These are phyloP conservation scores for Popillia japonica DNA, from an alignment of 1,140 invertebrate species.

Conservation along the genomic window DNA sequence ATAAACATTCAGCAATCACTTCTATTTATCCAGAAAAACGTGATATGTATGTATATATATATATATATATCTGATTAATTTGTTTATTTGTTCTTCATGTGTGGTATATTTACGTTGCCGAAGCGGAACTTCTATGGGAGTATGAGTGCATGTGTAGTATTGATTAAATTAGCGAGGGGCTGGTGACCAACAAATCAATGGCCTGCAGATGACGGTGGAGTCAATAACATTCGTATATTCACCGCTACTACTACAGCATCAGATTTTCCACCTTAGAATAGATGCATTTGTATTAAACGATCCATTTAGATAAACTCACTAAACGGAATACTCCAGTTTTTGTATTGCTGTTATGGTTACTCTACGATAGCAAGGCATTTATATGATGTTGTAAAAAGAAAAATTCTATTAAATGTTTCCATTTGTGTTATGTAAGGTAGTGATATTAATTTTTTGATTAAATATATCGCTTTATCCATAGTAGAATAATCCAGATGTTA, in stretches of 20 bases:
- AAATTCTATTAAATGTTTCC: no score
- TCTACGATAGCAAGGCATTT: no score
- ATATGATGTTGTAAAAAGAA: no score
- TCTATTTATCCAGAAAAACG: no score
- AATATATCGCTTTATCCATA: no score
- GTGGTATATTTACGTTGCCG: slow-evolving; percentile 20
- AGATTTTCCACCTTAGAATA: slow-evolving; percentile 6
- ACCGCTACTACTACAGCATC: neutral
- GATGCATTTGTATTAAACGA: neutral
- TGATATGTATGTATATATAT: no score
- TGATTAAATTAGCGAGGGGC: slow-evolving; percentile 37
- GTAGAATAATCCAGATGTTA: no score
- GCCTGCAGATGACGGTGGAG: slow-evolving; percentile 37
- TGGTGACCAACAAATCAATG: slow-evolving; percentile 37
- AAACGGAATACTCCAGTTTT: neutral
- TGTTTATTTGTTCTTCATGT: slow-evolving; percentile 31
- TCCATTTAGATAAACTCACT: neutral
- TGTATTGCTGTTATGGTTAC: no score
- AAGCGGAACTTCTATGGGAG: neutral
- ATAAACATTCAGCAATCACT: neutral
- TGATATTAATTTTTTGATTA: no score
- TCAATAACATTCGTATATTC: slow-evolving; percentile 34
- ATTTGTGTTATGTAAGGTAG: no score
- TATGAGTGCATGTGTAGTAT: slow-evolving; percentile 33
- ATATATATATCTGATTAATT: neutral